Base-by-base conservation (phyloP, 2,888 invertebrate genomes). In the Drosophila affinis region DNA sequence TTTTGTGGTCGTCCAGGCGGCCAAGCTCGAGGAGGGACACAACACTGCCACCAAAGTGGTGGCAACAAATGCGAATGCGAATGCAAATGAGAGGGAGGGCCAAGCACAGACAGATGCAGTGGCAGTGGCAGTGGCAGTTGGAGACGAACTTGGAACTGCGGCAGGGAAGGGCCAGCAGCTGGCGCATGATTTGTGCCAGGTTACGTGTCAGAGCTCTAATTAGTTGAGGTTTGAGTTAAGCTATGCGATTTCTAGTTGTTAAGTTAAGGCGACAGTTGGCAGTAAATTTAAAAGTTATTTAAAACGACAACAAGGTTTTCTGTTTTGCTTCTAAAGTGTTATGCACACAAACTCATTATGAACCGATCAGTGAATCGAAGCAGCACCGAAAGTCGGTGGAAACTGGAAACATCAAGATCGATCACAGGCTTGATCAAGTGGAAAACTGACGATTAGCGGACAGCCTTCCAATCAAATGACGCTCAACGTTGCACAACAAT, bases 1-100 rank as follows among this genome's bases (percentile, higher is more conserved):
- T 75, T 82, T 95, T 72, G 91, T 96, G 79, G 94, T 95, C 90
- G 61, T 67, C 3, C 54, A 29, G 52, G 74, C 57, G 18, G 86
- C 88, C 10, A 71, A 34, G 9, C 44, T 49, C 10, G 96, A 55
- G 62, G 77, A 83, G 51, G 69, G 62, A 12, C 64, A 58, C 24
- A 48, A 47, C 9, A 39, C 21, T 9, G 24, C 21, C 29, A 39
- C 27, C 48, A 7, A 21, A 17, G 27, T 34, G 45, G 24, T n/a
- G 39, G 7, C 39, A n/a, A n/a, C 24, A 29, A 44, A 18, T 0
- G 49, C 27, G 9, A 44, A 18, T 0, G 49, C 27, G 7, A 52
- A 63, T 49, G 65, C 52, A 46, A 65, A 45, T 21, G 62, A 10
- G 53, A 70, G 48, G 54, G 32, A 53, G 27, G 32, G 44, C 34